Evolutionary conservation across 2,797 vertebrate genomes (phyloP), one percentile per base, ranked within the genome.

Genomic region (Okamejei kenojei): DNA sequence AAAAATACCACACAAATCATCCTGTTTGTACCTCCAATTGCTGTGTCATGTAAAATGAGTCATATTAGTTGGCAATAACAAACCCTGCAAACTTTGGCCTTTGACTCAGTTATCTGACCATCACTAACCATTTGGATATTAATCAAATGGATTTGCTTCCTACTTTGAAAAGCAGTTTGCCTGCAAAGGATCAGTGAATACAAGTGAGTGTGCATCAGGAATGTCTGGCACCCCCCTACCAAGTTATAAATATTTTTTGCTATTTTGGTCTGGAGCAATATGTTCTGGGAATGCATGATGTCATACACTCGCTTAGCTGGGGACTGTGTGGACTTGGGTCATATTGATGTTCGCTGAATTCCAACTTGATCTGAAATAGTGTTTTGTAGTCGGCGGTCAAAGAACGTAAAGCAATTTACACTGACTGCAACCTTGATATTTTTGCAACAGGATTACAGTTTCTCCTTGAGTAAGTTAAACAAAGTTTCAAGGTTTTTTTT

Each of bases 81-180:
- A 26, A 23, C 21, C 13, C 71, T 35, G 38, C 23, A 23, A 73
- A 71, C 38, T 90, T 45, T 90, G 35, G 1, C 1, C 19, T 68
- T 23, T 23, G 76, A 74, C 29, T 13, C 29, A 6, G 71, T 92
- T 58, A 7, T 45, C 23, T 91, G 35, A 23, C 38, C 4, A 76
- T 8, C 32, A n/a, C 73, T 71, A 74, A 54, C 71, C 71, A 92
- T 92, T 65, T 92, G 38, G 35, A 45, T 26, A 76, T 74, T 74
- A 91, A 91, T 92, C 65, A 11, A 74, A 17, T 92, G 7, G 35
- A 45, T 45, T 54, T 92, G 71, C 26, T 92, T 74, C 90, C 23
- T 76, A 54, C 15, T 92, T 91, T 54, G 35, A 76, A 68, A 92
- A 92, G 29, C 71, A 54, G 38, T 45, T 91, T 91, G 38, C 29